Evolutionary conservation across 2,888 invertebrate species (phyloP), one percentile per base, ranked within the genome.

Genomic region (Fissipunctia ypsillon): DNA sequence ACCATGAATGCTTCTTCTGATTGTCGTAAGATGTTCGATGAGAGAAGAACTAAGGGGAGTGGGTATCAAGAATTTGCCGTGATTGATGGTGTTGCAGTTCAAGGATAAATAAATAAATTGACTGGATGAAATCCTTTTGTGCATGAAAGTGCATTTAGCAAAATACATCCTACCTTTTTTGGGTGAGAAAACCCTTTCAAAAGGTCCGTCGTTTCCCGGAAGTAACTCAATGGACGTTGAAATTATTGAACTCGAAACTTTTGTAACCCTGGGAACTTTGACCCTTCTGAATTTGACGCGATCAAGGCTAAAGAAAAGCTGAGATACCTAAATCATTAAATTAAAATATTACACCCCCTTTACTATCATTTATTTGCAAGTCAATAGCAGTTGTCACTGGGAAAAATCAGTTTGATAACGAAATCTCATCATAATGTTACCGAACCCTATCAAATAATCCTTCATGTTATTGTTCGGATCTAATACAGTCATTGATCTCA

Each of bases 401-500:
- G 0, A 28, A 12, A 64, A 41, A 16, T n/a, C 2, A 7, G 25
- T 43, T 41, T 25, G 12, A 12, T 41, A 3, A 19, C 19, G 1
- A 25, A 41, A 1, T 10, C 3, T 19, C 19, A 25, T 25, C 35
- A 50, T 6, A 6, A 3, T 19, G n/a, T 0, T n/a, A 50, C 50
- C 0, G 38, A 48, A 19, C 45, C 59, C 3, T 12, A 41, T 3
- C 5, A 14, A 43, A 35, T 45, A 38, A 45, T 25, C 4, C 16
- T 6, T n/a, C 3, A 10, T 25, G 19, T 12, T n/a, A 75, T 68
- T 78, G 67, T 75, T 45, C 50, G 19, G 52, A 25, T 52, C 12
- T 28, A 66, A 76, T 65, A 60, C 3, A 71, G 28, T 41, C 28
- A 57, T 67, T 69, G 67, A 50, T 52, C 76, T 19, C n/a, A 61